Evolutionary conservation across 2,113 vertebrate genomes (phyloP), one percentile per base, ranked within the genome.

Genomic region (Manacus vitellinus): DNA sequence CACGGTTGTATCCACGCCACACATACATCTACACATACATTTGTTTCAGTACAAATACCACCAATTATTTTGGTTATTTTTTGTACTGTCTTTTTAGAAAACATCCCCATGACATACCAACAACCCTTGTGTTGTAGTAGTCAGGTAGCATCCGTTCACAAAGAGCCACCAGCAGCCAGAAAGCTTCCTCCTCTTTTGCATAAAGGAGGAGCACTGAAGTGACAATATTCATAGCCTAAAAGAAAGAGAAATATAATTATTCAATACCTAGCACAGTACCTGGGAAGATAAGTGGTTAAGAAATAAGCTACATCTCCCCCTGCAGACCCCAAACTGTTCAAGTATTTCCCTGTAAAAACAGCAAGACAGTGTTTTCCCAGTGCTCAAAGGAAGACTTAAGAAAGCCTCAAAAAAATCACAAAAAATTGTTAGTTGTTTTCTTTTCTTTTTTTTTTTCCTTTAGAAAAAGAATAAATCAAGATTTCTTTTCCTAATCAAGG

Each of bases 111-210:
- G 61, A 97, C 99, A 63, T 98, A 99, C 99, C 99, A 58, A 99
- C 99, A 65, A 99, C 99, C 92, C 99, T 98, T 49, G 99, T 99
- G 96, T 99, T 99, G 97, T 99, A 99, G 98, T 99, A 99, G 95
- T 99, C 99, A 2, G 99, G 99, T 43, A 99, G 98, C 99, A 99
- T 99, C 72, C 99, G 98, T 88, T 99, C 99, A 95, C 99, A 99
- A 71, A 99, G 97, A 35, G 99, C 99, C 92, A 99, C 99, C 4
- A 99, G 98, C 85, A 99, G 95, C 99, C 99, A 99, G 91, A 99
- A 99, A 14, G 99, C 99, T 94, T 99, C 99, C 80, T 99, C 99
- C 56, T 99, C 99, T 97, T 99, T 99, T 85, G 99, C 98, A 28
- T 99, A 99, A 30, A 99, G 98, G 85, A 99, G 98, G 62, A 99